A percentile compares a stretch with the other conserved stretches of the same genome.
Conservation (phyloP, 1,140 invertebrate species). For the Danaus plexippus region DNA sequence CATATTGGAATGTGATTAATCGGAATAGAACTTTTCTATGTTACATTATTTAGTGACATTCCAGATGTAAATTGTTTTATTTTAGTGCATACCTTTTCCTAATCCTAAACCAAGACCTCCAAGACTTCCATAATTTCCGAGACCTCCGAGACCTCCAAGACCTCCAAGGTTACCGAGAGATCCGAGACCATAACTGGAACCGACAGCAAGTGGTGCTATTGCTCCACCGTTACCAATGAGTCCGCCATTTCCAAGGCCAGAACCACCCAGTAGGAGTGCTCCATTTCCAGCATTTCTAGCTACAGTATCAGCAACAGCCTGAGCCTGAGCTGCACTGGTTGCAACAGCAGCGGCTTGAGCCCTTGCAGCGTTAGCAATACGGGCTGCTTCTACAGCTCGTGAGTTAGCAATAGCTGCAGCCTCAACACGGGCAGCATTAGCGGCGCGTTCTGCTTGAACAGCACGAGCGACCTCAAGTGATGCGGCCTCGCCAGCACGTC, state of each 20-base stretch:
- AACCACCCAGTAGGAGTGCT: slow-evolving; percentile 32
- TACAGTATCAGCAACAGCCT: slow-evolving; percentile 52
- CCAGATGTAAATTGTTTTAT: slow-evolving; percentile 16
- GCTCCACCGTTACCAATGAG: slow-evolving; percentile 14
- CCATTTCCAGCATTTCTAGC: slow-evolving; percentile 46
- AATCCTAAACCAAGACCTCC: slow-evolving; percentile 26
- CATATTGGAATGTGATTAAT: slow-evolving; percentile 40
- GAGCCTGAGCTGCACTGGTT: slow-evolving; percentile 50
- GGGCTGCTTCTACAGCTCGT: slow-evolving; percentile 50
- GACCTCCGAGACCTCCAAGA: slow-evolving; percentile 19
- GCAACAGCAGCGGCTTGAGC: slow-evolving; percentile 54
- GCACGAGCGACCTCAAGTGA: slow-evolving; percentile 48
- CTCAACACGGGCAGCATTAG: slow-evolving; percentile 55
- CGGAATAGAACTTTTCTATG: slow-evolving; percentile 40
- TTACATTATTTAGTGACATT: slow-evolving; percentile 29
- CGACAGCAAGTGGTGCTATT: slow-evolving; percentile 15
- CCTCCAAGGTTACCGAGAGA: slow-evolving; percentile 18
- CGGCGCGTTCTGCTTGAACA: slow-evolving; percentile 48
- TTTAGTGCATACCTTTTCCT: slow-evolving; percentile 33
- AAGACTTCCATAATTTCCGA: slow-evolving; percentile 19
- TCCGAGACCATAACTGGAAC: slow-evolving; percentile 10
- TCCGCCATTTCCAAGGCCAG: slow-evolving; percentile 17
- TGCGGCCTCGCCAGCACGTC: slow-evolving; percentile 45
- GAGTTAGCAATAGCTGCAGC: slow-evolving; percentile 57
- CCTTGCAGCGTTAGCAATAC: slow-evolving; percentile 54